Conservation (phyloP, 2,888 invertebrate genomes). For the Agonopterix subpropinquella region DNA sequence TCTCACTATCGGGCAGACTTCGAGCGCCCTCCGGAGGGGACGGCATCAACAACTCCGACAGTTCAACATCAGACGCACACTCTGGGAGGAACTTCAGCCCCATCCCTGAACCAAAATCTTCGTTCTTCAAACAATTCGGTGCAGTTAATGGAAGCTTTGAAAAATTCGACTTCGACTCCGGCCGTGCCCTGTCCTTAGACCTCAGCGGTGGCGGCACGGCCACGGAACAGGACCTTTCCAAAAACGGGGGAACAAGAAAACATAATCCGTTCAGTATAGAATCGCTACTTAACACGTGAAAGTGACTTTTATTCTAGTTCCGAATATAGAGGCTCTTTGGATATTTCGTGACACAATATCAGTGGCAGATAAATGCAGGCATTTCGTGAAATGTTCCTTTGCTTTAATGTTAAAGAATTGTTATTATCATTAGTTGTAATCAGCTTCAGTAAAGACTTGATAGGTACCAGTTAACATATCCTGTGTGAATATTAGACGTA, state of each 20-base stretch:
- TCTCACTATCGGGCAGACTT: conserved; percentile 75
- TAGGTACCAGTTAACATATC: conserved; percentile 66
- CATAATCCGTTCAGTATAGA: conserved; percentile 94
- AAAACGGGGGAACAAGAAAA: conserved; percentile 76
- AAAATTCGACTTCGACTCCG: conserved; percentile 69
- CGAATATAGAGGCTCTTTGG: conserved; percentile 52
- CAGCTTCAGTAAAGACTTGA: conserved; percentile 65
- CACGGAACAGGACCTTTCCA: conserved; percentile 64
- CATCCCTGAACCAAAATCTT: conserved; percentile 60
- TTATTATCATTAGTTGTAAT: conserved; percentile 49
- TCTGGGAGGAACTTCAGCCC: conserved; percentile 66
- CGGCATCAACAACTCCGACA: conserved; percentile 76
- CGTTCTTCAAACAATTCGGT: conserved; percentile 63
- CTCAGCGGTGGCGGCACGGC: conserved; percentile 56
- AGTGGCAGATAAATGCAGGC: conserved; percentile 35
- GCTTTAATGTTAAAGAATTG: conserved; percentile 35
- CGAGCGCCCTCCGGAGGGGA: conserved; percentile 76
- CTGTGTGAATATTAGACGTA: conserved; percentile 65
- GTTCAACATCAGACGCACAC: conserved; percentile 67
- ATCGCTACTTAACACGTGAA: conserved; percentile 85
- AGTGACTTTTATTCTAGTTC: conserved; percentile 40
- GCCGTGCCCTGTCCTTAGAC: conserved; percentile 69
- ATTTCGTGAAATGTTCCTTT: conserved; percentile 54
- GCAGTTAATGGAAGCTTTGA: conserved; percentile 54
- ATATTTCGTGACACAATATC: conserved; percentile 24